phyloP scores from a whole-genome alignment of 2,888 invertebrate genomes.

The Drosophila quasianomalipes region DNA sequence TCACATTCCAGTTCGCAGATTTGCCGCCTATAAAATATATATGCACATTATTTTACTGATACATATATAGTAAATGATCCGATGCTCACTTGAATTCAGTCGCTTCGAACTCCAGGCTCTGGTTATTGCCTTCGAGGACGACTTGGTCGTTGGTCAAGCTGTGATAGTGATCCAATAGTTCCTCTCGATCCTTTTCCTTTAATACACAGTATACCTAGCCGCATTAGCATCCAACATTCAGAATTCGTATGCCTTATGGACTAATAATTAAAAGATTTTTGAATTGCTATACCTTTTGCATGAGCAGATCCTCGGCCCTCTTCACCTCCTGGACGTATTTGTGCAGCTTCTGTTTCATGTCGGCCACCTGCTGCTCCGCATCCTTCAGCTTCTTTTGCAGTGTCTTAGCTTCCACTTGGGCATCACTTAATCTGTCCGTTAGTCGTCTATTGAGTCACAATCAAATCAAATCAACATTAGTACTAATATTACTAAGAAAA shows the following conservation, averaged over 20 bases:
- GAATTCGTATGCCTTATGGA: constrained; percentile 16
- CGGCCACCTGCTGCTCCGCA: constrained; percentile 90
- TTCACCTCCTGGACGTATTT: constrained; percentile 93
- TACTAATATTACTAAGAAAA: constrained; percentile 24
- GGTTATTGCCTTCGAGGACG: constrained; percentile 91
- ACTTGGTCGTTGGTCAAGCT: constrained; percentile 92
- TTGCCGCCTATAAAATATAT: constrained; percentile 83
- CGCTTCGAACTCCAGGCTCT: constrained; percentile 91
- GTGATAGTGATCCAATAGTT: constrained; percentile 92
- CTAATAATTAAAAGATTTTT: constrained; percentile 12
- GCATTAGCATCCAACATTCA: constrained; percentile 32
- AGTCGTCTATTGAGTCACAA: constrained; percentile 86
- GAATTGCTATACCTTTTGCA: constrained; percentile 87
- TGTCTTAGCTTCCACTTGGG: constrained; percentile 88
- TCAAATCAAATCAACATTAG: constrained; percentile 3
- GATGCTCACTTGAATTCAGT: constrained; percentile 88
- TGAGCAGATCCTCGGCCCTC: constrained; percentile 91
- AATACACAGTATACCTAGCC: constrained; percentile 55
- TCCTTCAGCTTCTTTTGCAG: constrained; percentile 89
- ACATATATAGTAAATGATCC: background rate
- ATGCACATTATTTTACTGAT: background rate
- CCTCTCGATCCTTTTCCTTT: constrained; percentile 92
- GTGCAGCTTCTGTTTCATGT: constrained; percentile 91
- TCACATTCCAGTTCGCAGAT: constrained; percentile 87
- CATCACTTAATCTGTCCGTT: constrained; percentile 90